Base-by-base conservation (phyloP, 2,797 vertebrate species). In the Coregonus sp. region DNA sequence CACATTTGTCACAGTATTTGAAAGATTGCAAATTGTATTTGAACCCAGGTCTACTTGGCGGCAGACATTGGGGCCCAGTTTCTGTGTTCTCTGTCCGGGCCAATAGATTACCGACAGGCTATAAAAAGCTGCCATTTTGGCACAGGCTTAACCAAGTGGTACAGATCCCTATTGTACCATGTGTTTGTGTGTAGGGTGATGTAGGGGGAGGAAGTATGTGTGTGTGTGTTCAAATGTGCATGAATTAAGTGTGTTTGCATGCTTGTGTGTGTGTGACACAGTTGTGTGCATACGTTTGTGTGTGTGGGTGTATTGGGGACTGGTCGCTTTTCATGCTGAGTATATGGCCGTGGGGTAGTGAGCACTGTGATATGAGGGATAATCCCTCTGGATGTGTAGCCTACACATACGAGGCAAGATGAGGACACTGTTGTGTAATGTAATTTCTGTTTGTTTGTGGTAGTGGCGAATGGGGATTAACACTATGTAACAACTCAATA, bases 331-430 rank as follows among this genome's bases (percentile, higher is more conserved):
- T 68, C 86, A 81, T 89, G 86, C 79, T 83, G 88, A 93, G 87
- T 93, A 92, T 93, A 93, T 94, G 93, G 90, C 83, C 81, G 85
- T 81, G 86, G 85, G 86, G 85, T 47, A 88, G 81, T 80, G 81
- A 90, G 40, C 40, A 47, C 40, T 12, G 81, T 82, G 87, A 90
- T 82, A 90, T 86, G 83, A 88, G 80, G 81, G 85, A 92, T 93
- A 92, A 93, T 93, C 91, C 91, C 84, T 88, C 82, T 82, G 85
- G 86, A 76, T 84, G 73, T 86, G 75, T 51, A 77, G 68, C 61
- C 7, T 12, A 14, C 35, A 75, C 61, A 75, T 74, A 73, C 81
- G 47, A 12, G 40, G 9, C 11, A 47, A 74, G 51, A 65, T 29
- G 25, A 18, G 40, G 75, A 74, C 74, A 75, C 67, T 4, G 70